Percentiles rank a stretch among this genome's conserved stretches.
Conservation (phyloP, 2,888 invertebrate genomes). For the Anthophora plumipes region DNA sequence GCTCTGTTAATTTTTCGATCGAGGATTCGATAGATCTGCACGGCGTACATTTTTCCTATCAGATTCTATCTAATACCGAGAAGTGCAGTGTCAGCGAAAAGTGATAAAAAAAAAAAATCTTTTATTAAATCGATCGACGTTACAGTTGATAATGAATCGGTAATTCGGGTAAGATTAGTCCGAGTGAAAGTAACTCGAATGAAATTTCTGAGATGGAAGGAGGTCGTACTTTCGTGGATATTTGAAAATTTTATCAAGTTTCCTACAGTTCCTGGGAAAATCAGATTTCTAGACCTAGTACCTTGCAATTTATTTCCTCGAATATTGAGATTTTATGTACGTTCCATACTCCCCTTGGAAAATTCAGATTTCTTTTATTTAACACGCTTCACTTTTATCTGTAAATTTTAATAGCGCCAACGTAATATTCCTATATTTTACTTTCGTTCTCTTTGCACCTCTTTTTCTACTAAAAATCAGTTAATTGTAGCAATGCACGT, state of each 20-base stretch:
- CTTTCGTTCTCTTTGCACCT: too few relatives aligned
- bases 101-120: background rate
- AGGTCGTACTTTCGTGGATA: conserved; percentile 9
- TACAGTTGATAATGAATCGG: conserved; percentile 11
- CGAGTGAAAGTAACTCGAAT: conserved; percentile 8
- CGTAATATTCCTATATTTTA: too few relatives aligned
- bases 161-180: conserved; percentile 5
- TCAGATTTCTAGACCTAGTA: conserved; percentile 25
- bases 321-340: conserved; percentile 22
- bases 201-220: conserved; percentile 2
- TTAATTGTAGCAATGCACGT: too few relatives aligned
- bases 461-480: too few relatives aligned
- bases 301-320: conserved; percentile 33
- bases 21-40: too few relatives aligned
- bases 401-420: background rate
- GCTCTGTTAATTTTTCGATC: too few relatives aligned
- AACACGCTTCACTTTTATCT: background rate
- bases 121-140: conserved; percentile 16
- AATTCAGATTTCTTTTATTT: background rate
- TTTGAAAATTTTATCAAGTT: conserved; percentile 49
- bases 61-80: too few relatives aligned
- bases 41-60: background rate
- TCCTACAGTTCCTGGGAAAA: conserved; percentile 15
- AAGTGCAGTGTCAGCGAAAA: background rate
- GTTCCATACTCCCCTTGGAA: background rate